A percentile compares a stretch with the other conserved stretches of the same genome.
Evolutionary conservation across 1,140 invertebrate genomes (phyloP).

Genomic region (Drosophila aff.): DNA sequence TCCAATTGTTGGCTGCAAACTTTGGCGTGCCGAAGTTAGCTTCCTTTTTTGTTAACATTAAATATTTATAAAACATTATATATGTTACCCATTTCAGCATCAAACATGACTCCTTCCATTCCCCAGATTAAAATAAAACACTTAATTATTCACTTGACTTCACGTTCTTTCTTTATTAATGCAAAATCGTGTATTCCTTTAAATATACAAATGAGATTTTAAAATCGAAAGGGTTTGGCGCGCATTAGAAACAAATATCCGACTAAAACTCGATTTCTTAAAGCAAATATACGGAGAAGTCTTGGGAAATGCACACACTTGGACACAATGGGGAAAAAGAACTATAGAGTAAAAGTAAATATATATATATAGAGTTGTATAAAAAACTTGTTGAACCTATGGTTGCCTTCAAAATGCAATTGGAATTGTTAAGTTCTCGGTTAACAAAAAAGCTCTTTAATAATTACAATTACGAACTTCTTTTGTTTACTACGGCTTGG

Average conservation of each 20-base stretch:
- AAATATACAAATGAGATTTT: constrained; percentile 70
- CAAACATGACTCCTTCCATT: not conserved
- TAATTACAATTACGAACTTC: constrained; percentile 38
- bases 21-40: no score
- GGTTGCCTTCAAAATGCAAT: constrained; percentile 66
- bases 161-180: constrained; percentile 68
- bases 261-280: constrained; percentile 51
- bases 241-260: constrained; percentile 35
- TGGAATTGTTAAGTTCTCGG: constrained; percentile 56
- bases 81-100: not conserved
- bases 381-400: constrained; percentile 38
- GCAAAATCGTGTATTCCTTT: constrained; percentile 68
- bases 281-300: constrained; percentile 31
- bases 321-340: constrained; percentile 43
- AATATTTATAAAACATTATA: no score
- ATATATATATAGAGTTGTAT: constrained; percentile 21
- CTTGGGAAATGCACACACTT: constrained; percentile 49
- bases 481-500: constrained; percentile 31
- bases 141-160: constrained; percentile 23
- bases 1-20: no score
- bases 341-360: constrained; percentile 53
- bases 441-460: constrained; percentile 37
- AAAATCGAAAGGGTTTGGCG: constrained; percentile 45
- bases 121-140: not conserved
- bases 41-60: no score